Percentiles rank a stretch among this genome's conserved stretches.
phyloP scores from a whole-genome alignment of 2,888 invertebrate species.

The Seira musarum region DNA sequence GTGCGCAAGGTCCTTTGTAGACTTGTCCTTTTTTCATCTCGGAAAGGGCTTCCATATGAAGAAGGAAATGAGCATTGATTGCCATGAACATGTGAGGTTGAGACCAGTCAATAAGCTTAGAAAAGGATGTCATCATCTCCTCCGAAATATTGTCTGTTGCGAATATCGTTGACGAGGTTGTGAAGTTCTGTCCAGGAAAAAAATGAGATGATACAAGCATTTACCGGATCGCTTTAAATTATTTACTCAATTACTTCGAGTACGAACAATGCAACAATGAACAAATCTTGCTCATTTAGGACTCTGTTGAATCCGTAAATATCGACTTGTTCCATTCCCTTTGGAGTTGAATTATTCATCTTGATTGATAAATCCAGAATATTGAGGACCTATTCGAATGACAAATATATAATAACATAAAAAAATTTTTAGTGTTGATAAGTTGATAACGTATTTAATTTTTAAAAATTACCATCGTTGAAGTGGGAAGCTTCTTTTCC shows the following conservation, averaged over 20 bases:
- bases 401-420: background rate
- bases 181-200: background rate
- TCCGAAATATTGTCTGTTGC: conserved; percentile 1
- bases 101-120: conserved; percentile 21
- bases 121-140: conserved; percentile 24
- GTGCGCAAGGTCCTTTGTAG: conserved; percentile 1
- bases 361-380: conserved; percentile 23
- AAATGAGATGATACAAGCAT: background rate
- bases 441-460: no score
- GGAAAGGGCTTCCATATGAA: conserved; percentile 15
- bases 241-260: background rate
- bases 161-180: conserved; percentile 15
- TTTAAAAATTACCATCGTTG: conserved; percentile 28
- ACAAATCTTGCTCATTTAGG: background rate
- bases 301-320: conserved; percentile 34
- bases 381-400: conserved; percentile 37
- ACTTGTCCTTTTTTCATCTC: conserved; percentile 14
- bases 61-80: background rate
- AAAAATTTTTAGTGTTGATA: no score
- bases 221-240: background rate
- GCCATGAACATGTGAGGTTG: conserved; percentile 16
- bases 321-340: background rate
- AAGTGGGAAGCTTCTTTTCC: conserved; percentile 22
- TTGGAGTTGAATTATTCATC: conserved; percentile 8
- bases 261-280: background rate